Percentiles rank a stretch among this genome's conserved stretches.
phyloP scores from a whole-genome alignment of 2,797 vertebrate species.

The Tragelaphus oryx region DNA sequence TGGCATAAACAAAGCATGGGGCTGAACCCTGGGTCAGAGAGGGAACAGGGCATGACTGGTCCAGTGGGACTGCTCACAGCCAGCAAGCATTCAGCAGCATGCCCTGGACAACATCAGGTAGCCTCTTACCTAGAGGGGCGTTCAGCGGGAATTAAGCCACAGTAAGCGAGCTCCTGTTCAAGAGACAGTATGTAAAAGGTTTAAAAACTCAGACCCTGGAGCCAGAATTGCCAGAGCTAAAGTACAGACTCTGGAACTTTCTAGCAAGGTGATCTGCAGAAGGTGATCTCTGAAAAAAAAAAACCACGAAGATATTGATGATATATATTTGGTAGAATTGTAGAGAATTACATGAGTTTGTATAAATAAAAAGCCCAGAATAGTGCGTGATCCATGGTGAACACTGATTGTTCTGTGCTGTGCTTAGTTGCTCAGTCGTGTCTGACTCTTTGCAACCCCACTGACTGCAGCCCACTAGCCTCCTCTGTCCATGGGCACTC shows the following conservation, averaged over 20 bases:
- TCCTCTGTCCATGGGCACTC: background rate
- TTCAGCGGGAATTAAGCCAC: background rate
- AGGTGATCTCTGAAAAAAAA: background rate
- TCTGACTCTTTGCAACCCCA: background rate
- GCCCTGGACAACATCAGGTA: background rate
- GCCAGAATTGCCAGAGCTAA: background rate
- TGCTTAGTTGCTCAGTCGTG: background rate
- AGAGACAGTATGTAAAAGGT: background rate
- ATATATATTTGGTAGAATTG: background rate
- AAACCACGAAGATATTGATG: background rate
- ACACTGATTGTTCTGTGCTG: background rate
- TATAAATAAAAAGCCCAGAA: background rate
- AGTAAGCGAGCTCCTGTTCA: background rate
- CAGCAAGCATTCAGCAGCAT: background rate
- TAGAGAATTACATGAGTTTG: background rate
- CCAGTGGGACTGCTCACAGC: background rate
- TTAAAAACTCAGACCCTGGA: background rate
- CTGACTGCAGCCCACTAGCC: background rate
- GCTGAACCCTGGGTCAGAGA: background rate
- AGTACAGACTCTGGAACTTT: background rate
- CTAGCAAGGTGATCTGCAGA: background rate
- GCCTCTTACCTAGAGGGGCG: background rate
- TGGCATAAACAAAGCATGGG: background rate
- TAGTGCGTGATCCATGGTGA: background rate
- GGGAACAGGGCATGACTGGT: too few relatives aligned